Evolutionary conservation across 2,888 invertebrate species (phyloP), one percentile per base, ranked within the genome.

Genomic region (Aphelenchoides bicaudatus): DNA sequence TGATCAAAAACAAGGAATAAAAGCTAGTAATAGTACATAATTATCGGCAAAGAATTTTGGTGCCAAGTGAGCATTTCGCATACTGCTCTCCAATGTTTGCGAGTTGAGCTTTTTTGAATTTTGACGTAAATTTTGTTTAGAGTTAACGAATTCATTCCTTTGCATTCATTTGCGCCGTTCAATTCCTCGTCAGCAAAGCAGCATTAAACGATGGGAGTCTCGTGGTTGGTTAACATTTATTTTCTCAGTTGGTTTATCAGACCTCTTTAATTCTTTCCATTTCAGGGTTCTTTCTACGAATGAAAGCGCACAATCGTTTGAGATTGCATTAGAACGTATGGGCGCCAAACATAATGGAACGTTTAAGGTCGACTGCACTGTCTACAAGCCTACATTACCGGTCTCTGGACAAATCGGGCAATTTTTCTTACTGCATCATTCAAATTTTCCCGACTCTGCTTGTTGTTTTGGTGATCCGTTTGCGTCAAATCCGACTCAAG

Each of bases 401-500:
- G 47, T 59, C 4, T 34, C 47, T 10, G 49, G 54, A 19, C 59
- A 69, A 25, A 61, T 66, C 19, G 49, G 56, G 21, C 54, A 56
- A 23, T 57, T 66, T 37, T 66, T 56, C 55, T 46, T 68, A 3
- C 58, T 68, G 13, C 75, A 75, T 54, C 75, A 75, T 53, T 67
- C 70, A 1, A 64, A 71, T 21, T 74, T 56, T 50, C 75, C 75
- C 13, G 71, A 75, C 49, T 66, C 67, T 8, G 66, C 74, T 1
- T 72, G 71, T 55, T 68, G 68, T 3, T 68, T 75, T 28, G 51
- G 57, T 39, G 64, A 60, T n/a, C 57, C 30, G 6, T 63, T 59
- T 58, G 66, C 57, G 39, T 50, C 54, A 34, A 63, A 58, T 25
- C 68, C 70, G 23, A 58, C 58, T 31, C 4, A 4, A 16, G 6